These are phyloP conservation scores for Zaprionus lineosus DNA, from an alignment of 2,888 invertebrate genomes.

Conservation along the genomic window DNA sequence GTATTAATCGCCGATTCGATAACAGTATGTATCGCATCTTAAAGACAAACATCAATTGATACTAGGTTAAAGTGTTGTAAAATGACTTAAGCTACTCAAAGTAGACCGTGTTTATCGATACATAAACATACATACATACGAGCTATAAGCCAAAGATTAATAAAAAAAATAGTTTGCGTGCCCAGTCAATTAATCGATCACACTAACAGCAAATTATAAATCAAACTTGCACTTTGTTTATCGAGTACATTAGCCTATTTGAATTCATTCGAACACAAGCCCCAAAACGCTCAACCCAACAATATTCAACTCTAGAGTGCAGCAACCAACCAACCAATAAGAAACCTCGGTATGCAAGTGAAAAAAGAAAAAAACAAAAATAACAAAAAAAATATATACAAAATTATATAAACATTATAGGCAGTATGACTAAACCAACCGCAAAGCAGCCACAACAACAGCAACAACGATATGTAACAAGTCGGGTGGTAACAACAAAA, in stretches of 20 bases:
- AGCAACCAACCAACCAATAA: conserved; percentile 45
- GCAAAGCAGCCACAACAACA: conserved; percentile 43
- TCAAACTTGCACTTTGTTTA: conserved; percentile 28
- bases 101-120: too few relatives aligned
- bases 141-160: too few relatives aligned
- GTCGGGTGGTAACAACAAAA: conserved; percentile 63
- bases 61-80: neutral
- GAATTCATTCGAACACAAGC: too few relatives aligned
- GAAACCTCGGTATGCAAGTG: conserved; percentile 64
- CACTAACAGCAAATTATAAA: conserved; percentile 16
- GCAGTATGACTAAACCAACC: conserved; percentile 75
- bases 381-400: conserved; percentile 67
- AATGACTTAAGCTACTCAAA: neutral
- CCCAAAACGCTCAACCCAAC: conserved; percentile 55
- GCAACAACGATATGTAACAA: conserved; percentile 63
- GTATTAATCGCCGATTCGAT: too few relatives aligned
- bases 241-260: conserved; percentile 20
- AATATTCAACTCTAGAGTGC: conserved; percentile 21
- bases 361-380: conserved; percentile 38
- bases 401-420: conserved; percentile 77
- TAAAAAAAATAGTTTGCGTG: too few relatives aligned
- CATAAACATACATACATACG: too few relatives aligned
- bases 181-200: too few relatives aligned
- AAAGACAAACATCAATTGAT: too few relatives aligned
- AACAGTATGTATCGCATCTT: too few relatives aligned